phyloP scores from a whole-genome alignment of 2,888 invertebrate species.

The Stenodera caucasica region DNA sequence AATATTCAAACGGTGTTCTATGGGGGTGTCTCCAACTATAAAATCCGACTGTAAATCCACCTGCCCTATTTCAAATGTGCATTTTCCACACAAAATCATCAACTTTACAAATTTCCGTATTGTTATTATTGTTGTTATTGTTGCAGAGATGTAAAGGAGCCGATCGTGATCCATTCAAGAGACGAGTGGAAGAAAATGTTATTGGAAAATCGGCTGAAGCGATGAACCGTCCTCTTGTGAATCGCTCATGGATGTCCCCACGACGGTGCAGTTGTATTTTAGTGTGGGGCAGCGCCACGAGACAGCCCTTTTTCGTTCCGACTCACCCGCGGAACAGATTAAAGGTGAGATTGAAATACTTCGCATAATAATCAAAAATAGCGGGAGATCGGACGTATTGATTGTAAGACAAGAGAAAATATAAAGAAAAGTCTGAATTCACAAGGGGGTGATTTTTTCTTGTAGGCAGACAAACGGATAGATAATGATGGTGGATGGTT shows the following conservation, averaged over 20 bases:
- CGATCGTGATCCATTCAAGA: slow-evolving; percentile 2
- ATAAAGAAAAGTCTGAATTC: too few relatives aligned
- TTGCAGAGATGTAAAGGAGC: slow-evolving; percentile 15
- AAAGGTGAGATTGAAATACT: slow-evolving; percentile 46
- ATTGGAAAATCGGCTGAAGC: slow-evolving; percentile 56
- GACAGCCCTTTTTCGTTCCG: slow-evolving; percentile 53
- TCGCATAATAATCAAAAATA: too few relatives aligned
- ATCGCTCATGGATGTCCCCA: slow-evolving; percentile 57
- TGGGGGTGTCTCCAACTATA: slow-evolving; percentile 18
- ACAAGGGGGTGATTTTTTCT: too few relatives aligned
- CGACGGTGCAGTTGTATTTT: slow-evolving; percentile 56
- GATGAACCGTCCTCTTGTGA: slow-evolving; percentile 58
- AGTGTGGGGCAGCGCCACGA: slow-evolving; percentile 56
- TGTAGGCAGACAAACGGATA: too few relatives aligned
- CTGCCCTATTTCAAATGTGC: slow-evolving; percentile 18
- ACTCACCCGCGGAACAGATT: slow-evolving; percentile 53
- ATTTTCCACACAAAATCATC: background rate
- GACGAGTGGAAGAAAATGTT: slow-evolving; percentile 21
- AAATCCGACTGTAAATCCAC: slow-evolving; percentile 10
- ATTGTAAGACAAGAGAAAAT: too few relatives aligned
- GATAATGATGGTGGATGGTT: background rate
- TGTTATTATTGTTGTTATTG: slow-evolving; percentile 1
- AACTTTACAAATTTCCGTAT: slow-evolving; percentile 8
- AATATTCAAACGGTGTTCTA: slow-evolving; percentile 21
- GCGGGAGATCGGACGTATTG: too few relatives aligned